Conservation (phyloP, 1,140 invertebrate species). For the Orussus abietinus region DNA sequence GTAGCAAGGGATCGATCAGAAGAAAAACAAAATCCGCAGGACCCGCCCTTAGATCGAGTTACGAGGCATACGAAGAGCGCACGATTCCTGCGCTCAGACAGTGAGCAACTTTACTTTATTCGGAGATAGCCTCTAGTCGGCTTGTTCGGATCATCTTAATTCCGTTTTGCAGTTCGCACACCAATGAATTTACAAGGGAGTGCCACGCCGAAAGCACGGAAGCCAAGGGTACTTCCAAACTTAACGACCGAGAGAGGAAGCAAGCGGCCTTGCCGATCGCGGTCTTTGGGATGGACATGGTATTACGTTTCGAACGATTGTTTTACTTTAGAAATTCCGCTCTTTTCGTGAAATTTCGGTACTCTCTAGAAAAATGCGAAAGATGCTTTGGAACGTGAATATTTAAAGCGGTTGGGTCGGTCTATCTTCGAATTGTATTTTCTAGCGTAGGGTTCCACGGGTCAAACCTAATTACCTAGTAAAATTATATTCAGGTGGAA, state of each 20-base stretch:
- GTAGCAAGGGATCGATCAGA: conserved; percentile 61
- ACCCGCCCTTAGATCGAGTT: conserved; percentile 66
- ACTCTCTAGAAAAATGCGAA: no score
- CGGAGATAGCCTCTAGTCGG: background rate
- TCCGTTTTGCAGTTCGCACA: conserved; percentile 62
- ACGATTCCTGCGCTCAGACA: conserved; percentile 77
- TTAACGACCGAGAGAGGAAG: conserved; percentile 83
- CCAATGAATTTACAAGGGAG: conserved; percentile 73
- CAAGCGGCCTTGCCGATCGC: conserved; percentile 86
- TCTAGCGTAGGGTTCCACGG: no score
- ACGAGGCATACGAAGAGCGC: conserved; percentile 82
- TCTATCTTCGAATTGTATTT: no score
- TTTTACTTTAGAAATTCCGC: conserved; percentile 6
- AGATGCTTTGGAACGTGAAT: no score
- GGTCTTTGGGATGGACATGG: conserved; percentile 85
- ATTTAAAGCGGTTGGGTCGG: no score
- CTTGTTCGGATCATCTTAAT: background rate
- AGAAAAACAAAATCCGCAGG: conserved; percentile 72
- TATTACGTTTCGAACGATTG: conserved; percentile 44
- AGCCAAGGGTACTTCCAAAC: conserved; percentile 61
- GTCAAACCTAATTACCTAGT: no score
- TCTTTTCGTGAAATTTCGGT: background rate
- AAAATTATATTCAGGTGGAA: conserved; percentile 81
- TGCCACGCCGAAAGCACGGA: conserved; percentile 59
- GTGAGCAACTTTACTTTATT: conserved; percentile 52